Percentiles rank a stretch among this genome's conserved stretches.
Conservation (phyloP, 2,888 invertebrate genomes). For the Anthrax anthrax region DNA sequence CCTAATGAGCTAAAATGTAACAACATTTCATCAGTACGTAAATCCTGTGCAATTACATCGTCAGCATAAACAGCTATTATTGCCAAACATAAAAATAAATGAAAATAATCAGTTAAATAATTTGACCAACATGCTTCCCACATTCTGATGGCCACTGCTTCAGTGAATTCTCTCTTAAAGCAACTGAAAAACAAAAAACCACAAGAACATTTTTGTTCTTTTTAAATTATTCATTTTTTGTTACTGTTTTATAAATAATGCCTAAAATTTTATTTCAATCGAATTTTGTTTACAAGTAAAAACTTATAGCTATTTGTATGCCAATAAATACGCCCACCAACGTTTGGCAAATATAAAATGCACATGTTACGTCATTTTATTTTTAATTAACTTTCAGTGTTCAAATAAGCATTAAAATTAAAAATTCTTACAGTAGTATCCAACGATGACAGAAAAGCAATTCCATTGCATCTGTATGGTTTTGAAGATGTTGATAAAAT, state of each 20-base stretch:
- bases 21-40: slow-evolving; percentile 88
- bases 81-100: slow-evolving; percentile 83
- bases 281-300: no score
- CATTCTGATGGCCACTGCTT: slow-evolving; percentile 75
- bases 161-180: slow-evolving; percentile 84
- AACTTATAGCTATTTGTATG: no score
- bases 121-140: slow-evolving; percentile 98
- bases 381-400: no score
- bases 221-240: no score
- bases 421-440: slow-evolving; percentile 76
- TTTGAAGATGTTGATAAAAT: slow-evolving; percentile 72
- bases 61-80: slow-evolving; percentile 87
- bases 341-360: background rate
- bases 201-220: no score
- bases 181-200: slow-evolving; percentile 40
- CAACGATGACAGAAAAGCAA: slow-evolving; percentile 88
- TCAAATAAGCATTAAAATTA: no score
- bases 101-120: slow-evolving; percentile 91
- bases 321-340: no score
- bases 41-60: slow-evolving; percentile 81
- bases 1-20: slow-evolving; percentile 85
- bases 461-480: slow-evolving; percentile 76
- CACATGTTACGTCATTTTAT: background rate
- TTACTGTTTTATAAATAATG: no score
- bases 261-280: no score